Conservation (phyloP, 2,113 vertebrate genomes). For the Oceanites oceanicus region DNA sequence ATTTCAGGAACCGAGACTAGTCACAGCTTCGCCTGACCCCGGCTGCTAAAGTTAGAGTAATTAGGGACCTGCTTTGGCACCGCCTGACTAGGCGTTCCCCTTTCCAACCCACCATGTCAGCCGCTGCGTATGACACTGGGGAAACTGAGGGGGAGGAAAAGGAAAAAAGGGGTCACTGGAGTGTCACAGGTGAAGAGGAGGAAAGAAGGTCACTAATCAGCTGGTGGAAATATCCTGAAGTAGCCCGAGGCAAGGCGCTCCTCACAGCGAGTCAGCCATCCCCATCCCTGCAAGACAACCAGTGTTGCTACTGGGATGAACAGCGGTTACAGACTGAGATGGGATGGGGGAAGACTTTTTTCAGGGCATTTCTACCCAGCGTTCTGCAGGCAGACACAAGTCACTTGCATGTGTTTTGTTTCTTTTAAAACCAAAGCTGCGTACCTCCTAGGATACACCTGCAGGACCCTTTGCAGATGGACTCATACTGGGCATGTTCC, state of each 20-base stretch:
- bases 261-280: background rate
- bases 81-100: background rate
- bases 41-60: background rate
- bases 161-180: background rate
- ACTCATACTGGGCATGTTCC: background rate
- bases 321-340: rapidly evolving
- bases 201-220: background rate
- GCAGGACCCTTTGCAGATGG: background rate
- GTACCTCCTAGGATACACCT: background rate
- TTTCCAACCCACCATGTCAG: background rate
- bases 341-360: background rate
- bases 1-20: background rate
- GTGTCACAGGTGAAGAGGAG: background rate
- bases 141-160: background rate
- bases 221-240: background rate
- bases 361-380: background rate
- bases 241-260: background rate
- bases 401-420: background rate
- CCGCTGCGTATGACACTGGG: background rate
- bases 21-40: background rate
- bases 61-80: background rate
- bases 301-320: rapidly evolving
- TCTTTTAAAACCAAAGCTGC: background rate
- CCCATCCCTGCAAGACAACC: background rate
- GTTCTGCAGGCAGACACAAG: background rate